Percentiles rank a stretch among this genome's conserved stretches.
phyloP scores from a whole-genome alignment of 1,140 invertebrate species.

The Semibalanus balanoides region DNA sequence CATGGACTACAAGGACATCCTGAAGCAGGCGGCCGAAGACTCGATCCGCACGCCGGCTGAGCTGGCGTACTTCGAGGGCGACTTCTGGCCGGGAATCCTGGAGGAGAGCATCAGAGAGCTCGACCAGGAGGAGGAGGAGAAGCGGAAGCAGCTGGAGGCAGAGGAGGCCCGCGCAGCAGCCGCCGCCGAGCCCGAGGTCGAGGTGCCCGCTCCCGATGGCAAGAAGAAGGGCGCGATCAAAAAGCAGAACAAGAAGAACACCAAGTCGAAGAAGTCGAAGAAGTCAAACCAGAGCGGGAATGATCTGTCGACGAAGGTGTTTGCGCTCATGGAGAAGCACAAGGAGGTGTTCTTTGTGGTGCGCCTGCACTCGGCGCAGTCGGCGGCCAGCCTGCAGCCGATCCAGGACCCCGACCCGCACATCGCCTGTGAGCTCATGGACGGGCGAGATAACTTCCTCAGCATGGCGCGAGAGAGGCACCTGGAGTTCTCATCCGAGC shows the following conservation, averaged over 20 bases:
- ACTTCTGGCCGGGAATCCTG: constrained; percentile 99
- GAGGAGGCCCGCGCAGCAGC: constrained; percentile 74
- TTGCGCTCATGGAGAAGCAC: constrained; percentile 98
- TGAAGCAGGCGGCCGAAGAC: constrained; percentile 98
- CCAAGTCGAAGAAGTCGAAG: constrained; percentile 92
- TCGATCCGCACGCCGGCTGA: constrained; percentile 85
- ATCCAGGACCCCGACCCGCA: constrained; percentile 92
- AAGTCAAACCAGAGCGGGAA: constrained; percentile 79
- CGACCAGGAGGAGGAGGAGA: constrained; percentile 93
- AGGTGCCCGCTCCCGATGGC: constrained; percentile 66
- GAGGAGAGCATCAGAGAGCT: constrained; percentile 98
- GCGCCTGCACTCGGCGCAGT: constrained; percentile 79
- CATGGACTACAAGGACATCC: constrained; percentile 96
- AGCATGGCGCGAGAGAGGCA: constrained; percentile 97
- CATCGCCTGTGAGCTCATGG: constrained; percentile 96
- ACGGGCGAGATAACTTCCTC: constrained; percentile 95
- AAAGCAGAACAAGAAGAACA: constrained; percentile 93
- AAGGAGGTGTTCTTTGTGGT: constrained; percentile 99
- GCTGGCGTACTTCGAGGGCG: constrained; percentile 98
- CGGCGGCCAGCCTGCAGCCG: constrained; percentile 74
- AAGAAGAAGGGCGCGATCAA: constrained; percentile 97
- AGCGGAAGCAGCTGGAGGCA: constrained; percentile 81
- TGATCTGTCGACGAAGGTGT: constrained; percentile 93
- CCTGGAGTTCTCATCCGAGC: constrained; percentile 94
- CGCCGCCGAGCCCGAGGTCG: constrained; percentile 43